Base-by-base conservation (phyloP, 1,140 invertebrate genomes). In the Batillaria attramentaria region DNA sequence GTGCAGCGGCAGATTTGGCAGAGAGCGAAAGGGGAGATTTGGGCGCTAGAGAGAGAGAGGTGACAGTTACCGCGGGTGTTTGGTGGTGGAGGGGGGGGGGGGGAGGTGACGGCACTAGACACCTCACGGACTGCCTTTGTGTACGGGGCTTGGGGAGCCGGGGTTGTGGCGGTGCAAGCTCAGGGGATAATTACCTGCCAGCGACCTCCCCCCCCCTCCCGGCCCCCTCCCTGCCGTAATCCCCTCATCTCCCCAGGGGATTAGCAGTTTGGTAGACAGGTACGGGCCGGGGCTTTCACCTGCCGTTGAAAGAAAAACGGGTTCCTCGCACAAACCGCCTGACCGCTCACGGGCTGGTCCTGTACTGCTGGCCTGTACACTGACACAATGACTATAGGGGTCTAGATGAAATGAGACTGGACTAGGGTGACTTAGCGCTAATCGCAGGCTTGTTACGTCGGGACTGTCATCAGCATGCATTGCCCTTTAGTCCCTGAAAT, bases 171-270 rank as follows among this genome's bases (percentile, higher is more conserved):
- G 42, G 39, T 70, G 68, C 68, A 70, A 70, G 31, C 68, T 41
- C n/a, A n/a, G n/a, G 37, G 39, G 68, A 70, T 70, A 70, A 70
- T 70, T 70, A 41, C 68, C 39, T 70, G 37, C 41, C 57, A 60
- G 18, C 39, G 24, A 24, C 35, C 68, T 42, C 24, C 37, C 37
- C 10, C 20, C 3, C 37, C 39, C 39, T 24, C 68, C 24, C 68
- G 10, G 8, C 35, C 39, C 35, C n/a, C 35, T 69, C 68, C 39
- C 68, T 42, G 13, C 68, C 57, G 37, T 70, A 70, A 70, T 70
- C 68, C 68, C 68, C 68, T 70, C 68, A 70, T 70, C 68, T 70
- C 39, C 68, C 68, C 31, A 3, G 41, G 68, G 68, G 68, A 70
- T 70, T 70, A 70, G 68, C 68, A 8, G 68, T 42, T 35, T 41